Conservation (phyloP, 2,888 invertebrate genomes). For the Chaetoderma sp. region DNA sequence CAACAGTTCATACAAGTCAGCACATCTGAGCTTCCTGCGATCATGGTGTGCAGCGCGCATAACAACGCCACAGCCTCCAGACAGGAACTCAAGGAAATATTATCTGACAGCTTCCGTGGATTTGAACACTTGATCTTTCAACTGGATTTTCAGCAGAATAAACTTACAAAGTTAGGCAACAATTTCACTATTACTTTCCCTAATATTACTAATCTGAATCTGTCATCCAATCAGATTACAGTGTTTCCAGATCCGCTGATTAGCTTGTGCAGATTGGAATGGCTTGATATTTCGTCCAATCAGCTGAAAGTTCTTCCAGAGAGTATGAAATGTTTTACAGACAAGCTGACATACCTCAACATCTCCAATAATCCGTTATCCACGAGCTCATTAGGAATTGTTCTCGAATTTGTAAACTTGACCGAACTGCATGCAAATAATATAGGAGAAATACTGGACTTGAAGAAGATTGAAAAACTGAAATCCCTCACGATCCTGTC, state of each 20-base stretch:
- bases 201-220: constrained; percentile 31
- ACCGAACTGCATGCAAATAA: constrained; percentile 47
- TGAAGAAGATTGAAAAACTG: constrained; percentile 40
- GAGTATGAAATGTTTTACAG: constrained; percentile 19
- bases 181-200: constrained; percentile 31
- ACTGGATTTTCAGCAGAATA: constrained; percentile 46
- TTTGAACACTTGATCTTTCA: constrained; percentile 38
- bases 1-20: constrained; percentile 3
- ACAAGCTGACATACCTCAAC: constrained; percentile 35
- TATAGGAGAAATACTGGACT: constrained; percentile 39
- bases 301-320: constrained; percentile 22
- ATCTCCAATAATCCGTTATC: constrained; percentile 51
- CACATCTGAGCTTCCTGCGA: too few relatives aligned
- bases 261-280: constrained; percentile 34
- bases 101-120: constrained; percentile 27
- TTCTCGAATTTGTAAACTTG: constrained; percentile 36
- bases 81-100: constrained; percentile 28
- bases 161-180: constrained; percentile 37
- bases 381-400: constrained; percentile 34
- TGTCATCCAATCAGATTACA: constrained; percentile 40
- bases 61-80: constrained; percentile 34
- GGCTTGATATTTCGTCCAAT: constrained; percentile 35
- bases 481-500: constrained; percentile 40
- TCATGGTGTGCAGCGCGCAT: too few relatives aligned
- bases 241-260: constrained; percentile 39